Base-by-base conservation (phyloP, 2,113 vertebrate genomes). In the Synodontis membranacea region DNA sequence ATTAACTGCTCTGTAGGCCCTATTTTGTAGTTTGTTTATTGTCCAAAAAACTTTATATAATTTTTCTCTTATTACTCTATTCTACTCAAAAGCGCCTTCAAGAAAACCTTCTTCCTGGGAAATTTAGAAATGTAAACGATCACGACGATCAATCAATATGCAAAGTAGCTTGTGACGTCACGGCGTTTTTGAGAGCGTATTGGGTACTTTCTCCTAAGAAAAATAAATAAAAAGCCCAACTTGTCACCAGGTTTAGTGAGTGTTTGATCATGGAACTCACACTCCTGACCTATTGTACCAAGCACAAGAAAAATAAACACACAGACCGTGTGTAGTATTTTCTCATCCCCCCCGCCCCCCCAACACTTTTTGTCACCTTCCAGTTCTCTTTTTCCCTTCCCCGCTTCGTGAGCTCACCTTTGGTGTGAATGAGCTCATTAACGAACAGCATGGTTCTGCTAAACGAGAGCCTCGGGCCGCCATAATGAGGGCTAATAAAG, bases 351-450 rank as follows among this genome's bases (percentile, higher is more conserved):
- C 72, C 50, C 17, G 88, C 89, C 50, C 76, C 72, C 50, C 17
- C 1, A 83, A 88, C 86, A 83, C 88, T 92, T 90, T 80, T 42
- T 86, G 92, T 93, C 91, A 92, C 93, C 92, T 93, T 91, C 86
- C 90, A 92, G 93, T 94, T 95, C 92, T 89, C 90, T 89, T 92
- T 92, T 88, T 89, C 87, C 87, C 52, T 76, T 82, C n/a, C 84
- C 85, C 19, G 66, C 50, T 60, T 86, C 15, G 82, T 74, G 85
- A 91, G 70, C 92, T 92, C 88, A 93, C 93, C 93, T 94, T 91
- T 93, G 48, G 93, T 93, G 92, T 92, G 91, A 54, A 90, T 81
- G 90, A 92, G 89, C 92, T 93, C 93, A 91, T 94, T 92, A 93
- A 88, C 86, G 86, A 82, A 87, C 75, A 91, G 84, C 91, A 82